Percentiles rank a stretch among this genome's conserved stretches.
Evolutionary conservation across 2,113 vertebrate genomes (phyloP).

Genomic region (Riparia riparia): DNA sequence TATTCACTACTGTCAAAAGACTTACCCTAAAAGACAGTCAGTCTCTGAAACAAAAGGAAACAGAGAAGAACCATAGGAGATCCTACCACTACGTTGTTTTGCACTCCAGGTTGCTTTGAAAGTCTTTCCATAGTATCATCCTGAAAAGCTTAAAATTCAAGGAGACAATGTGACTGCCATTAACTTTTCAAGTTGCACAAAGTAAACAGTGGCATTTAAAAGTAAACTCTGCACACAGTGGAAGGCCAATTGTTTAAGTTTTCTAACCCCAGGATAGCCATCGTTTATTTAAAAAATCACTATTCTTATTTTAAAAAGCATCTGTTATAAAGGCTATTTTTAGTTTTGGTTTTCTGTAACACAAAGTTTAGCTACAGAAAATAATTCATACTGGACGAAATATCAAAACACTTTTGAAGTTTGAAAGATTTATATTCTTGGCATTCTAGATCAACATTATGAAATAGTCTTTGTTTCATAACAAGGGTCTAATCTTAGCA

Average conservation of each 20-base stretch:
- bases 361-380: neutral
- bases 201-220: neutral
- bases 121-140: neutral
- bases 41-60: neutral
- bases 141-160: neutral
- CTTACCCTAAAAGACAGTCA: neutral
- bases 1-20: neutral
- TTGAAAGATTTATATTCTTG: neutral
- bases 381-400: neutral
- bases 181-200: neutral
- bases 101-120: neutral
- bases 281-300: neutral
- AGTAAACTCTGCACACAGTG: neutral
- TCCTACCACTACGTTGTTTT: neutral
- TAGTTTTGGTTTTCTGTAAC: neutral
- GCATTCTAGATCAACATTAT: neutral
- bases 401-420: neutral
- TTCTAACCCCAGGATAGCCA: neutral
- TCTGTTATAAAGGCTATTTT: neutral
- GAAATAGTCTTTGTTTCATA: conserved; percentile 45
- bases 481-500: conserved; percentile 19
- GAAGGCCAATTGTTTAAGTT: neutral
- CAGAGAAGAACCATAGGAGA: neutral
- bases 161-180: neutral
- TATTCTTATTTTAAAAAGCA: neutral